Percentiles rank a stretch among this genome's conserved stretches.
phyloP scores from a whole-genome alignment of 2,797 vertebrate genomes.

The Phrynocephalus forsythii region DNA sequence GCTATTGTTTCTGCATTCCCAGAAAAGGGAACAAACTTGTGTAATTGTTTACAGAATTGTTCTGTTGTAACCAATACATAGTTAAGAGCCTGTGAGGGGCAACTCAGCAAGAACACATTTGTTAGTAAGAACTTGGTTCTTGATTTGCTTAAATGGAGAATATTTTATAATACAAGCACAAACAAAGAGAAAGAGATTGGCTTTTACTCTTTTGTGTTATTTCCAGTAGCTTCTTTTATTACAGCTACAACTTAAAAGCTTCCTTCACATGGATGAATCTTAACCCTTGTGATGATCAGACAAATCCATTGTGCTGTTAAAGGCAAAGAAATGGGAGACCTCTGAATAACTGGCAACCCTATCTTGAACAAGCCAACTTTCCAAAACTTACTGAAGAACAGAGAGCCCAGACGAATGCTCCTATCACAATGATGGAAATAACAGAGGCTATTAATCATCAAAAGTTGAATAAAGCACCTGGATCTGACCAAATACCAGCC shows the following conservation, averaged over 20 bases:
- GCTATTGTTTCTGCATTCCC: neutral
- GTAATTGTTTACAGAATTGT: neutral
- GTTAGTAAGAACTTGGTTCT: neutral
- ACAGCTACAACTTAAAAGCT: constrained; percentile 13
- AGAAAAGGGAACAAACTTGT: neutral
- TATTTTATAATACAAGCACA: neutral
- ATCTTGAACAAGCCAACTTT: too few species aligned
- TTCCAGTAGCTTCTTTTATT: constrained; percentile 12
- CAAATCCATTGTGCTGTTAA: constrained; percentile 15
- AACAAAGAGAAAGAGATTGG: neutral
- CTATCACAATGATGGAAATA: too few species aligned
- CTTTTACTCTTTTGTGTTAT: constrained; percentile 18
- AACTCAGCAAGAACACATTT: constrained; percentile 1
- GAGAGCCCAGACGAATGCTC: too few species aligned
- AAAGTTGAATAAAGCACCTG: too few species aligned
- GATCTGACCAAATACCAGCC: too few species aligned
- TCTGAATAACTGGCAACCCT: neutral
- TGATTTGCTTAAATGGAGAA: neutral
- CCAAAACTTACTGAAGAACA: too few species aligned
- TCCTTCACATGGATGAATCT: constrained; percentile 9
- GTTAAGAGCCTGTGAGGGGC: neutral
- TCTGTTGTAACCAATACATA: constrained; percentile 24
- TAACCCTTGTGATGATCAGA: neutral
- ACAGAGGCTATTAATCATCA: too few species aligned
- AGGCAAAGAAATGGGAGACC: neutral